These are phyloP conservation scores for Conus betulinus DNA, from an alignment of 1,140 invertebrate species.

Conservation along the genomic window DNA sequence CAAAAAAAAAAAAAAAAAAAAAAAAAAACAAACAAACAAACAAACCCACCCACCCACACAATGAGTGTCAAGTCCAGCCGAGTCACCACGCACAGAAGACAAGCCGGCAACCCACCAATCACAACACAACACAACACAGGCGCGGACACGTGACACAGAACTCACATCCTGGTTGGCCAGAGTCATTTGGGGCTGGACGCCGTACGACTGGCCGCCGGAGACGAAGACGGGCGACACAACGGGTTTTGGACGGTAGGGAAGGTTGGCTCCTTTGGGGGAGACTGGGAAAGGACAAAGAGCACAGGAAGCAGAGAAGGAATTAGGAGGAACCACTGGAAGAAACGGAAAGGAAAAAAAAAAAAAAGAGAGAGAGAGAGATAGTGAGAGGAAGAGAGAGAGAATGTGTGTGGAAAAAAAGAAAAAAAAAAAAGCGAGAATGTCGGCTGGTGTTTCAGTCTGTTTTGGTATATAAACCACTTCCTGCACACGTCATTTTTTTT, in stretches of 20 bases:
- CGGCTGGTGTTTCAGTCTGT: too few relatives aligned
- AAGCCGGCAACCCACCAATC: background rate
- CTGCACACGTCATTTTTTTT: too few relatives aligned
- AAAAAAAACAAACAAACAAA: too few relatives aligned
- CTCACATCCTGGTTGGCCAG: slow-evolving; percentile 84
- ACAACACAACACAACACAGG: background rate
- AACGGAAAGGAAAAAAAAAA: too few relatives aligned
- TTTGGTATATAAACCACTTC: too few relatives aligned
- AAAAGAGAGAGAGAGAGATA: too few relatives aligned
- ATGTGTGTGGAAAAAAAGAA: too few relatives aligned
- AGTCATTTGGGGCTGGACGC: slow-evolving; percentile 96
- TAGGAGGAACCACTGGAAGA: slow-evolving; percentile 13
- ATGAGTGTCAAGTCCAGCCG: too few relatives aligned
- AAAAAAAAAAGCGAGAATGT: background rate
- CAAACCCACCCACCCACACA: too few relatives aligned
- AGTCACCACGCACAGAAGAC: background rate
- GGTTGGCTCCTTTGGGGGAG: slow-evolving; percentile 99
- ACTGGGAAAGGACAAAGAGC: slow-evolving; percentile 82
- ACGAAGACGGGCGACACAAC: slow-evolving; percentile 86
- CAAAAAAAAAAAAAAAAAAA: too few relatives aligned
- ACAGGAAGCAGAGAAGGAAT: slow-evolving; percentile 5
- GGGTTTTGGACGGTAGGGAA: slow-evolving; percentile 99
- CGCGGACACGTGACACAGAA: slow-evolving; percentile 25
- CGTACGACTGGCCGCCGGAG: slow-evolving; percentile 96
- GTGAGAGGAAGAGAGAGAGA: too few relatives aligned